Evolutionary conservation across 2,797 vertebrate genomes (phyloP).

Genomic region (Alauda arvensis): DNA sequence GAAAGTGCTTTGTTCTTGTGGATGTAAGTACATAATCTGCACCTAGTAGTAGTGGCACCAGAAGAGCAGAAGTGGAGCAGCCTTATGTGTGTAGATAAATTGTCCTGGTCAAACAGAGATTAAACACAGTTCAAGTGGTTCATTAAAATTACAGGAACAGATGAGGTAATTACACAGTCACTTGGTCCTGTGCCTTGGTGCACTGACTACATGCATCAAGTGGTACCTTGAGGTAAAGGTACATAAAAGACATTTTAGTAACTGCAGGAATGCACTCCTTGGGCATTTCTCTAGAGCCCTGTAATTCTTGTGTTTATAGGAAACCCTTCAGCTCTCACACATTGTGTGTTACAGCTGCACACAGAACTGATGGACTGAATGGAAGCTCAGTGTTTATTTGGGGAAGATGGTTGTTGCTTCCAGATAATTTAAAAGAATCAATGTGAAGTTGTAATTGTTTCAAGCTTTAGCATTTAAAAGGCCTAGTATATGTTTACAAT

Average conservation of each 20-base stretch:
- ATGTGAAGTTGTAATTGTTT: background rate
- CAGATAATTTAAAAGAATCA: background rate
- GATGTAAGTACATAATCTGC: background rate
- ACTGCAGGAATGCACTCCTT: background rate
- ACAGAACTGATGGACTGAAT: background rate
- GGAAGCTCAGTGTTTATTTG: background rate
- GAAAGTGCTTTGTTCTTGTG: background rate
- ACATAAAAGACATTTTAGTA: background rate
- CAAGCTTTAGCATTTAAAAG: background rate
- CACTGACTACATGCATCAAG: background rate
- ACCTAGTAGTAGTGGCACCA: background rate
- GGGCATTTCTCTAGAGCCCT: background rate
- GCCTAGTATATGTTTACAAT: background rate
- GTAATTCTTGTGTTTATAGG: background rate
- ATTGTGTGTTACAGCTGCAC: background rate
- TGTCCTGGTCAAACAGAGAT: background rate
- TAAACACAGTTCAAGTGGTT: background rate
- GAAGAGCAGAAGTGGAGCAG: background rate
- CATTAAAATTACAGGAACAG: background rate
- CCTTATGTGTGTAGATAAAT: background rate
- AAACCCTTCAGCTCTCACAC: background rate
- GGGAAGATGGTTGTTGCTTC: background rate
- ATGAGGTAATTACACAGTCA: background rate
- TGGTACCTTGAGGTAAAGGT: background rate
- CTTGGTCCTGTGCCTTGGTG: background rate